Evolutionary conservation across 2,888 invertebrate genomes (phyloP), one percentile per base, ranked within the genome.

Genomic region (Phorcus lineatus): DNA sequence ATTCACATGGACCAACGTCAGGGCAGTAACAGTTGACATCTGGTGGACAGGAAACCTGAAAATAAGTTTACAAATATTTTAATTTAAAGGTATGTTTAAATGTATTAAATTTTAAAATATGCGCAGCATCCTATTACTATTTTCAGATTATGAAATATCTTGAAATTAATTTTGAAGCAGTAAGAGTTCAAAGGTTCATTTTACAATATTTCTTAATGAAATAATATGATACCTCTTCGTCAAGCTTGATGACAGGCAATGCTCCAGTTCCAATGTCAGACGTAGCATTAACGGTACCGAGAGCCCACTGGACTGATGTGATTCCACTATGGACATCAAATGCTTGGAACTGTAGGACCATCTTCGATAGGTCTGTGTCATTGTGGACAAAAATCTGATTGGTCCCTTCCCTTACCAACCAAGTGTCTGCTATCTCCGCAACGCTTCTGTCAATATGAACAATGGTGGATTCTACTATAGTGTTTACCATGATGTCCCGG

Each of bases 321-420:
- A 88, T 75, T 17, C 88, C 88, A 78, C 88, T 88, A 78, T 88
- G 87, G 11, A 79, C 77, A 79, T 88, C 88, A 24, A 81, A 57
- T 0, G 84, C 85, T n/a, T 85, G 81, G 53, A 88, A 86, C 11
- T 82, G 47, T 16, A 88, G 57, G n/a, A 67, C 40, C 85, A 87
- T 84, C 11, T 78, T 79, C 11, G 86, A 84, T 16, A 88, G 81
- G 62, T 88, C 87, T 13, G 78, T 84, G 13, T 47, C 47, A 13
- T 47, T 47, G 13, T 47, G 47, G 13, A 47, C 47, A 47, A 79
- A 85, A n/a, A 88, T 47, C 47, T 55, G 74, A 22, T 80, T 54
- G 11, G 82, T 80, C 3, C 84, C 86, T 66, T 83, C 83, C 47
- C 84, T 83, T 6, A 78, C 55, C 3, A 88, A 62, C 78, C 86